Evolutionary conservation across 2,797 vertebrate species (phyloP), one percentile per base, ranked within the genome.

Genomic region (Knipowitschia caucasica): DNA sequence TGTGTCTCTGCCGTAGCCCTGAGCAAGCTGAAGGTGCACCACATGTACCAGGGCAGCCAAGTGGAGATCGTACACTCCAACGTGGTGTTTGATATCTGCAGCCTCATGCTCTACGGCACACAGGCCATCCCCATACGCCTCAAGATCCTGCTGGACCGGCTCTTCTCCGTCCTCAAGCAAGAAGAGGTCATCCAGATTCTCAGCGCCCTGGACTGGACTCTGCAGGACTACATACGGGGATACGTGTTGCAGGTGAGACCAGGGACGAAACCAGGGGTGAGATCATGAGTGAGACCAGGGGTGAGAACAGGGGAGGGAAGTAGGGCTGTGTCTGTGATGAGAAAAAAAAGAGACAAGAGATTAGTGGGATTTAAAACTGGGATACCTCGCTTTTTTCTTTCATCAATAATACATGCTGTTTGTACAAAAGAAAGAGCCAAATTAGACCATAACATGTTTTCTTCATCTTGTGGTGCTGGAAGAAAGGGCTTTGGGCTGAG

Each of bases 21-120:
- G 91, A 96, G 98, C 90, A 98, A 99, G 80, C 94, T 98, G 83
- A 99, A 96, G 90, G 98, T 96, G 33, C 96, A 99, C 84, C 96
- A 99, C 78, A 92, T 99, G 65, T 98, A 98, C 91, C 96, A 98
- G 80, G 95, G 95, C 7, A 97, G 95, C 91, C 96, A 95, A 86
- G 96, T 98, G 85, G 96, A 99, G 89, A 95, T 98, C 15, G 96
- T 99, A 59, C 95, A 98, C 85, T 95, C 92, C 88, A 98, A 94
- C 29, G 95, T 97, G 84, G 96, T 98, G 69, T 98, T 99, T 49
- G 96, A 98, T 73, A 98, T 99, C 71, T 94, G 95, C 86, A 99
- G 96, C 84, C 92, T 99, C 75, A 98, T 99, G 94, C 83, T 98
- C 5, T 99, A 98, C 1, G 96, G 96, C 58, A 99, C 96, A 5